Percentiles rank a stretch among this genome's conserved stretches.
Conservation (phyloP, 2,888 invertebrate genomes). For the Caenorhabditis japonica region DNA sequence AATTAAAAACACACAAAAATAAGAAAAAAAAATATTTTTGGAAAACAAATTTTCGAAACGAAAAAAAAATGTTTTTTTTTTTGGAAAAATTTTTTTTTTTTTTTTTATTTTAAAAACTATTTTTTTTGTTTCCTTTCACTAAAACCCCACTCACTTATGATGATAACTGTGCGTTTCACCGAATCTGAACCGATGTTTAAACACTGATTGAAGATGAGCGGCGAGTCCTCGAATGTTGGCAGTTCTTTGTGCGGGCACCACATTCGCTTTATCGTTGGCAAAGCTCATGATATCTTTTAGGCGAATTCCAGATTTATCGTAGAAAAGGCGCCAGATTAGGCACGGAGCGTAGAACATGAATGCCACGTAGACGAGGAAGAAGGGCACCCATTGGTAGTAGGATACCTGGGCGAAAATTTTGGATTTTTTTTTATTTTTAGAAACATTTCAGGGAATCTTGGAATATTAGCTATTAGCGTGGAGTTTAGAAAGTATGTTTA, state of each 20-base stretch:
- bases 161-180: slow-evolving; percentile 68
- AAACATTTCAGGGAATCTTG: too few species aligned
- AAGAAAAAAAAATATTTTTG: too few species aligned
- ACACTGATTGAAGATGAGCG: slow-evolving; percentile 74
- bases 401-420: slow-evolving; percentile 54
- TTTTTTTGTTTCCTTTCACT: too few species aligned
- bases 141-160: slow-evolving; percentile 63
- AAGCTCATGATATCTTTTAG: slow-evolving; percentile 76
- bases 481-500: too few species aligned
- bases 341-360: slow-evolving; percentile 77
- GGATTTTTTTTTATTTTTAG: too few species aligned
- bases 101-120: too few species aligned
- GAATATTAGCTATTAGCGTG: too few species aligned
- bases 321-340: slow-evolving; percentile 74
- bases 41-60: too few species aligned
- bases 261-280: slow-evolving; percentile 75
- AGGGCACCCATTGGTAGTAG: slow-evolving; percentile 76
- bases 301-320: slow-evolving; percentile 76
- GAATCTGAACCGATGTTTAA: slow-evolving; percentile 72
- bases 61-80: too few species aligned
- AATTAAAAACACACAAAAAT: too few species aligned
- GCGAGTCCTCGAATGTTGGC: slow-evolving; percentile 70
- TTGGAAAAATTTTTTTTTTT: too few species aligned
- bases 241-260: slow-evolving; percentile 48
- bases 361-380: slow-evolving; percentile 77